These are phyloP conservation scores for Metopia argyrocephala DNA, from an alignment of 2,888 invertebrate species.

Conservation along the genomic window DNA sequence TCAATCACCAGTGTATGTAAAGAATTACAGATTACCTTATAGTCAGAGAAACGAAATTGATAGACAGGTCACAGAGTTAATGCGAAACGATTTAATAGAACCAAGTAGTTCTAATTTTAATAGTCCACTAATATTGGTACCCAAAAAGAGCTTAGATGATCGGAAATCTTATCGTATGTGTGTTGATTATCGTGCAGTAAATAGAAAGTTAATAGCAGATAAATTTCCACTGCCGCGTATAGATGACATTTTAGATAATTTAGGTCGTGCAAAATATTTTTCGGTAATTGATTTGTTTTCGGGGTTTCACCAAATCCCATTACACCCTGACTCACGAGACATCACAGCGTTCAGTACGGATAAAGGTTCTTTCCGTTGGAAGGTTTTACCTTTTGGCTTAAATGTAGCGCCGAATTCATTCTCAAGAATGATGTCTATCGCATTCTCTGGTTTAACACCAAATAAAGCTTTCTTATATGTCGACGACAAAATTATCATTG, in stretches of 20 bases:
- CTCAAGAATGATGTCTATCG: conserved; percentile 67
- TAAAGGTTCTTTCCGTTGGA: conserved; percentile 27
- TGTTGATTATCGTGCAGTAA: conserved; percentile 17
- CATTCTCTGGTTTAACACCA: conserved; percentile 63
- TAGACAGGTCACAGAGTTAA: conserved; percentile 10
- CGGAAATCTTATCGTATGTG: conserved; percentile 15
- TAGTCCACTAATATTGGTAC: conserved; percentile 20
- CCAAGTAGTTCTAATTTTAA: conserved; percentile 16
- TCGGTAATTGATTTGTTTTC: conserved; percentile 9
- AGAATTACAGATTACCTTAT: not conserved
- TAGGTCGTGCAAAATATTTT: conserved; percentile 26
- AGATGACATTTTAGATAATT: conserved; percentile 22
- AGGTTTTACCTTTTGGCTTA: conserved; percentile 67
- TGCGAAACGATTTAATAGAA: conserved; percentile 21
- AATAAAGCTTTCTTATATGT: conserved; percentile 64
- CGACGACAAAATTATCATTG: conserved; percentile 65
- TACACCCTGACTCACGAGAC: not conserved
- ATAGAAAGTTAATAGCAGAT: conserved; percentile 18
- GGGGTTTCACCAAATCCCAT: conserved; percentile 19
- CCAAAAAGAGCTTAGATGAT: conserved; percentile 11
- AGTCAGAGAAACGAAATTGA: not conserved
- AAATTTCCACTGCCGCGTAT: conserved; percentile 24
- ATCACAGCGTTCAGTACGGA: conserved; percentile 17
- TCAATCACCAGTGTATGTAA: not conserved
- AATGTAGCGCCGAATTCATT: conserved; percentile 65